These are phyloP conservation scores for Mobula birostris DNA, from an alignment of 2,113 vertebrate genomes.

Conservation along the genomic window DNA sequence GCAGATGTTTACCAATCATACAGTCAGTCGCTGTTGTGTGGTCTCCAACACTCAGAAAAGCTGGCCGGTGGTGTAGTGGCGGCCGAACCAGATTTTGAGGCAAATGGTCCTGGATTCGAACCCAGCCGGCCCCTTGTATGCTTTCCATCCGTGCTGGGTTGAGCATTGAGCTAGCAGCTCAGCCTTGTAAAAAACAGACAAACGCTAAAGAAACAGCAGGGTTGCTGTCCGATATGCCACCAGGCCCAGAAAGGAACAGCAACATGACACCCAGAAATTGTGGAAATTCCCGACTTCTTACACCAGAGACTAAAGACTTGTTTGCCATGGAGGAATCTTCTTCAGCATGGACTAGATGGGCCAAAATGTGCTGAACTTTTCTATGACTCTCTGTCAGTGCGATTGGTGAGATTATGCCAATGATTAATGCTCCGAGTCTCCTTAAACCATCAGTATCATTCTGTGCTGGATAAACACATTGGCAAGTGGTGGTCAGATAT, in stretches of 20 bases:
- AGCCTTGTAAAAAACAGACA: too few species aligned
- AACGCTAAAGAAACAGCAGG: too few species aligned
- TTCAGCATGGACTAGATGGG: too few species aligned
- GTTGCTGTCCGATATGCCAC: too few species aligned
- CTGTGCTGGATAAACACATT: not conserved
- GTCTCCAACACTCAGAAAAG: not conserved
- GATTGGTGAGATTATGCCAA: not conserved
- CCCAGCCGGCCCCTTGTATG: too few species aligned
- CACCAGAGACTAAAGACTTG: too few species aligned
- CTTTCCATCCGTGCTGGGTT: too few species aligned
- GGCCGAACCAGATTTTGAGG: too few species aligned
- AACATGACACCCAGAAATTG: too few species aligned
- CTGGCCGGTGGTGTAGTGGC: not conserved
- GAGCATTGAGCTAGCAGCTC: too few species aligned
- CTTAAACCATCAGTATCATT: not conserved
- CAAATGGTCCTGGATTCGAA: too few species aligned
- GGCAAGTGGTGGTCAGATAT: not conserved
- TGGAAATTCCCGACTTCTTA: not conserved
- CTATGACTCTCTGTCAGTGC: not conserved
- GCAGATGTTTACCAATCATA: not conserved
- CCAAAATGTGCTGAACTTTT: not conserved
- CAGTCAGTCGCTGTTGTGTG: not conserved
- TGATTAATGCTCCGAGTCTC: not conserved
- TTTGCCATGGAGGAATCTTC: not conserved
- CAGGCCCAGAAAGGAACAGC: too few species aligned